A percentile compares a stretch with the other conserved stretches of the same genome.
phyloP scores from a whole-genome alignment of 2,113 vertebrate species.

The Elanus axillaris region DNA sequence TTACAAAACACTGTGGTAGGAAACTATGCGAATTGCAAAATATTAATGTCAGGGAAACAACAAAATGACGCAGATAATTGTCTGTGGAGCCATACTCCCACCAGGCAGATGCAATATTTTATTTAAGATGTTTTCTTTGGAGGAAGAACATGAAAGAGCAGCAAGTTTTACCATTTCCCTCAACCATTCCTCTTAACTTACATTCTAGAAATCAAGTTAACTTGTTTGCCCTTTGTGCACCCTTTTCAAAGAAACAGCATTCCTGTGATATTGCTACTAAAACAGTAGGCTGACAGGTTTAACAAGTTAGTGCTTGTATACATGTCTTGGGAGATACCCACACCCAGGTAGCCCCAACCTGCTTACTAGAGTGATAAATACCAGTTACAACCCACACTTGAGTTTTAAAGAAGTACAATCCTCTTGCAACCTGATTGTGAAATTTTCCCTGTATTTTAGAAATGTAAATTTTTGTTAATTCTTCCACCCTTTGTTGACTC shows the following conservation, averaged over 20 bases:
- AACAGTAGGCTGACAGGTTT: conserved; percentile 48
- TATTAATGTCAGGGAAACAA: conserved; percentile 9
- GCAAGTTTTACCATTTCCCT: neutral
- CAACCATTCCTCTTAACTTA: neutral
- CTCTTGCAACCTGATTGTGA: neutral
- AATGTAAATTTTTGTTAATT: neutral
- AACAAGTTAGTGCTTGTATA: conserved; percentile 28
- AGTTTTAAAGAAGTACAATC: conserved; percentile 2
- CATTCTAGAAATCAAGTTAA: conserved; percentile 7
- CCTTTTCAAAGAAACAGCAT: conserved; percentile 26
- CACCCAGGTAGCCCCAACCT: conserved; percentile 53
- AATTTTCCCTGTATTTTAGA: neutral
- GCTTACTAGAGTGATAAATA: conserved; percentile 40
- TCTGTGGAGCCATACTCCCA: neutral
- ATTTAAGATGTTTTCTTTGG: conserved; percentile 34
- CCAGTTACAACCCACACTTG: conserved; percentile 29
- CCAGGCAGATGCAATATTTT: neutral
- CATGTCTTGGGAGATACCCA: conserved; percentile 33
- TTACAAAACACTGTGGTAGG: conserved; percentile 13
- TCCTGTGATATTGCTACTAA: conserved; percentile 47
- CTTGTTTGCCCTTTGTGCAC: conserved; percentile 23
- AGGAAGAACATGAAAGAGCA: conserved; percentile 1
- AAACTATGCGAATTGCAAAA: conserved; percentile 54
- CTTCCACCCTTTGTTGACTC: neutral
- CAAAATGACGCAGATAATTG: conserved; percentile 19